Conservation (phyloP, 2,888 invertebrate genomes). For the Belgica antarctica region DNA sequence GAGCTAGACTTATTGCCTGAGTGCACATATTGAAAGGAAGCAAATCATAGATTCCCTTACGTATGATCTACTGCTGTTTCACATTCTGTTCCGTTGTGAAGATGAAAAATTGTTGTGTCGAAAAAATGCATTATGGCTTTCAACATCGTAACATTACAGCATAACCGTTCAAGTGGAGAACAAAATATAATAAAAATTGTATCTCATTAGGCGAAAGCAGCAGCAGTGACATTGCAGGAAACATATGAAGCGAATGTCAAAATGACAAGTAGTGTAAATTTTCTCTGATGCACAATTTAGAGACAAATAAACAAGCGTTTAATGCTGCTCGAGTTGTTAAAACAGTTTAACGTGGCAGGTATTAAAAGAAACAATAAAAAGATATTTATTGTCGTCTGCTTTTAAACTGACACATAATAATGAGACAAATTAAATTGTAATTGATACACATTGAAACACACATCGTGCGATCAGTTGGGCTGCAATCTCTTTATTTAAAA, state of each 20-base stretch:
- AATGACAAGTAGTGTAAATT: too few relatives aligned
- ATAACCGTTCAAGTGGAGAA: background rate
- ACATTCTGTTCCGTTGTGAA: background rate
- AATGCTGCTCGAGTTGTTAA: background rate
- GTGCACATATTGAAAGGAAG: conserved; percentile 36
- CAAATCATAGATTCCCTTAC: conserved; percentile 25
- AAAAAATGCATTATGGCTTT: conserved; percentile 2
- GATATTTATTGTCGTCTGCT: background rate
- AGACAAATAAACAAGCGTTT: background rate
- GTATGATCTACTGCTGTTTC: background rate
- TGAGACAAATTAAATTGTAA: background rate
- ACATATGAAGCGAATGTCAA: too few relatives aligned
- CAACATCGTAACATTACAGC: background rate
- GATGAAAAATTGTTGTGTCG: conserved; percentile 5
- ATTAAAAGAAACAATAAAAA: background rate
- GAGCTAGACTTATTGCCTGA: conserved; percentile 37
- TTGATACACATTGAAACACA: conserved; percentile 1
- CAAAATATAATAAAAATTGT: conserved; percentile 28
- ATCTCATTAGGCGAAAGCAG: background rate
- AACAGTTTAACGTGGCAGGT: too few relatives aligned
- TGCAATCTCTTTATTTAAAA: background rate
- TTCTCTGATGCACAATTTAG: background rate
- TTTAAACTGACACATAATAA: background rate
- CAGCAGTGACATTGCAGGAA: background rate
- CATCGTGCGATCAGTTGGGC: too few relatives aligned